phyloP scores from a whole-genome alignment of 2,888 invertebrate species.

The Dioctria linearis region DNA sequence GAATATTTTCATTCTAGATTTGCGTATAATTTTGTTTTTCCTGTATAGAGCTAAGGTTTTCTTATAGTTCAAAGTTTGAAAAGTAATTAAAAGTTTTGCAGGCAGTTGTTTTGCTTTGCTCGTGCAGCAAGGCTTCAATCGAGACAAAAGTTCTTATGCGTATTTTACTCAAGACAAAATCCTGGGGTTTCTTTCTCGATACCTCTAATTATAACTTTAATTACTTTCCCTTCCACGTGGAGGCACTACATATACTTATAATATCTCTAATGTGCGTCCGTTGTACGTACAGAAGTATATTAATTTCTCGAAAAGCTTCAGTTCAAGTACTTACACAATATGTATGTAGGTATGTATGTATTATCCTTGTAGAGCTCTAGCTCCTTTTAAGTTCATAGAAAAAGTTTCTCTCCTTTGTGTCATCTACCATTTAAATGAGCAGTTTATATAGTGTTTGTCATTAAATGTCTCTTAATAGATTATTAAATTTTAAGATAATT shows the following conservation, averaged over 20 bases:
- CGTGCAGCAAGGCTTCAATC: not conserved
- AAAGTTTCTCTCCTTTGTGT: constrained; percentile 14
- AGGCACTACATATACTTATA: constrained; percentile 9
- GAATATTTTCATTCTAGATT: not conserved
- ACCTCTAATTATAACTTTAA: constrained; percentile 51
- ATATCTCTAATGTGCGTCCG: not conserved
- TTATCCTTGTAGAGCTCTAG: constrained; percentile 1
- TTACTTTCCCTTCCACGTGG: constrained; percentile 49
- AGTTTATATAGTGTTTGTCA: constrained; percentile 47
- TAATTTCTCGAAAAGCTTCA: not conserved
- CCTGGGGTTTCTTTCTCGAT: constrained; percentile 29
- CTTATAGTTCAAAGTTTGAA: constrained; percentile 31
- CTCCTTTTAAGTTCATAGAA: not conserved
- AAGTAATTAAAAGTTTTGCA: constrained; percentile 47
- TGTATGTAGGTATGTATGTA: no score
- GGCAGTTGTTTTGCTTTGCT: not conserved
- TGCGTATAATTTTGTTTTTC: constrained; percentile 9
- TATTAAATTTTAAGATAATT: constrained; percentile 34
- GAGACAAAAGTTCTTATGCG: constrained; percentile 1
- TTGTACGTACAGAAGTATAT: no score
- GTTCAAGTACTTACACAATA: not conserved
- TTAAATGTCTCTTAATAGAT: constrained; percentile 33
- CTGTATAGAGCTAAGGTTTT: not conserved
- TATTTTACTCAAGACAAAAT: constrained; percentile 10
- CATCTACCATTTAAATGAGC: not conserved